Evolutionary conservation across 2,797 vertebrate genomes (phyloP), one percentile per base, ranked within the genome.

Genomic region (Bovichtus variegatus): DNA sequence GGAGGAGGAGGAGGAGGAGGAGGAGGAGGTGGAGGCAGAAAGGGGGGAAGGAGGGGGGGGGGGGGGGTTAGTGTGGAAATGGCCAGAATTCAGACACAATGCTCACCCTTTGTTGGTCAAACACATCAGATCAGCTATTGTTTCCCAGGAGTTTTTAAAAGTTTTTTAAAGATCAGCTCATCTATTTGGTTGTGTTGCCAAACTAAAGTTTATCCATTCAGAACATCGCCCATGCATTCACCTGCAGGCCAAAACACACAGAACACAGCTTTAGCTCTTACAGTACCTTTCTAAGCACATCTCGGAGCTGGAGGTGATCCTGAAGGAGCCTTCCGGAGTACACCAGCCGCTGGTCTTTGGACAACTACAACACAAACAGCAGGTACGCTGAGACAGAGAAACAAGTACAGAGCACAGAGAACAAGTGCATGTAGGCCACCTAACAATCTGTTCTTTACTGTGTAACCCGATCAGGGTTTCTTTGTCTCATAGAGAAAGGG

Each of bases 251-350:
- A 51, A 16, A 59, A 43, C 46, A 1, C 8, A 63, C 6, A 23
- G 18, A 62, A 6, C 18, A n/a, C 25, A 19, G 53, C 2, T n/a
- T n/a, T n/a, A 40, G 40, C 5, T 40, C 51, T 34, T n/a, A n/a
- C n/a, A n/a, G n/a, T 95, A 99, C 98, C 97, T 97, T 97, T 95
- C 97, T 96, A 74, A 99, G 96, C 91, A 98, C 94, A 83, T 99
- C 97, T 93, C 96, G 95, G 90, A 99, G 95, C 90, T 97, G 96
- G 78, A 99, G 95, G 87, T 98, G 97, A 93, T 99, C 98, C 70
- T 96, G 97, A 82, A 99, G 97, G 87, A 99, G 97, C 87, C 94
- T 95, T 80, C 98, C 98, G 46, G 96, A 98, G 93, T 99, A 99
- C 88, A 99, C 97, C 94, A 99, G 95, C 71, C 97, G 96, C 93